Conservation (phyloP, 2,113 vertebrate species). For the Apaloderma vittatum region DNA sequence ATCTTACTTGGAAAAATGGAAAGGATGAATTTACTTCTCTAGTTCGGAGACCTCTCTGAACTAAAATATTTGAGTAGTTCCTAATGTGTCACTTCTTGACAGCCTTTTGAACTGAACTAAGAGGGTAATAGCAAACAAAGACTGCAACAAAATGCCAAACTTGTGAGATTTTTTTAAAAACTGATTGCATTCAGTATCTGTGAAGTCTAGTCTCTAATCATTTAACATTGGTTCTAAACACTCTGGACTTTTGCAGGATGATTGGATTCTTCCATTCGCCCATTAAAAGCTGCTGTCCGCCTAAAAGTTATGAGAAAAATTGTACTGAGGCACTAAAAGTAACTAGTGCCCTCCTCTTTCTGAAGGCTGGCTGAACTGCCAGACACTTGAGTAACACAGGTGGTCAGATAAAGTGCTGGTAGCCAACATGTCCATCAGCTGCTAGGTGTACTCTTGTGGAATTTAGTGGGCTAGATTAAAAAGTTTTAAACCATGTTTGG, state of each 20-base stretch:
- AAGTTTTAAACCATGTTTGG: not conserved
- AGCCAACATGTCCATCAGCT: not conserved
- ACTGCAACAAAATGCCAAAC: not conserved
- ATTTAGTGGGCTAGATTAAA: not conserved
- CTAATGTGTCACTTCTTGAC: not conserved
- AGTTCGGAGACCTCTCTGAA: not conserved
- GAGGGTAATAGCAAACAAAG: not conserved
- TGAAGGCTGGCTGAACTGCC: not conserved
- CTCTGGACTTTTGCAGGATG: not conserved
- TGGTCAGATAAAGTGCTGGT: not conserved
- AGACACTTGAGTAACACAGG: not conserved
- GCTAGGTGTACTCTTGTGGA: not conserved
- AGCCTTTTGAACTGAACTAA: not conserved
- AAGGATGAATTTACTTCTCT: not conserved
- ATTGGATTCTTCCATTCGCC: not conserved
- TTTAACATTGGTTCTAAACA: not conserved
- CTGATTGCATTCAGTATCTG: rapidly evolving
- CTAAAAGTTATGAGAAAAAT: not conserved
- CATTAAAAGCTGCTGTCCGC: not conserved
- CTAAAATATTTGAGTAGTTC: not conserved
- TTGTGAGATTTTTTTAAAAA: not conserved
- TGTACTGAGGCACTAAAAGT: not conserved
- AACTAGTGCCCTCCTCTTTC: not conserved
- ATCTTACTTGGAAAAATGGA: not conserved
- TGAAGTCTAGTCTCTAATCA: not conserved